phyloP scores from a whole-genome alignment of 2,797 vertebrate species.

The Eulemur mongoz region DNA sequence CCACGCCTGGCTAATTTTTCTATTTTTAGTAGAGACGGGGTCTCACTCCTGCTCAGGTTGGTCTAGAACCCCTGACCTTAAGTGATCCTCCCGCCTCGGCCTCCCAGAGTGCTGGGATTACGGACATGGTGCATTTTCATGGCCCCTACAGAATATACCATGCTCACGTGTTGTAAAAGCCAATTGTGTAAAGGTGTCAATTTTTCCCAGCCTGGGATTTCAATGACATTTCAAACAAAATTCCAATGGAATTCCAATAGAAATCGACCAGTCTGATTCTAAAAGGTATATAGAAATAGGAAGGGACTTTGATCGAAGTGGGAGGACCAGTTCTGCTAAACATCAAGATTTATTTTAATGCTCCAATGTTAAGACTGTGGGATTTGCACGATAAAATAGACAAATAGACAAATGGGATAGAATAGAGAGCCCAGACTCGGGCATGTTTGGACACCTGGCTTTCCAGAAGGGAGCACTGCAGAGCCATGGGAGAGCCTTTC shows the following conservation, averaged over 20 bases:
- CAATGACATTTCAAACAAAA: not conserved
- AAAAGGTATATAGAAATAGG: not conserved
- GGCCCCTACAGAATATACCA: not conserved
- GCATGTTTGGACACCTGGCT: rapidly evolving
- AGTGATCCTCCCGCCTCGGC: too few relatives aligned
- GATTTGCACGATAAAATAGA: not conserved
- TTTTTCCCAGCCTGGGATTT: not conserved
- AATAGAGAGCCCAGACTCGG: not conserved
- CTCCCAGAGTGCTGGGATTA: too few relatives aligned
- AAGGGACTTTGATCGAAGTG: not conserved
- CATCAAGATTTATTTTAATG: not conserved
- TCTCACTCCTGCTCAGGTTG: too few relatives aligned
- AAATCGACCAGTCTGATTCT: not conserved
- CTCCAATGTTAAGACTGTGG: not conserved
- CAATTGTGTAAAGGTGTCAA: not conserved
- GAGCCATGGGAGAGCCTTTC: not conserved
- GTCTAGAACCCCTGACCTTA: too few relatives aligned
- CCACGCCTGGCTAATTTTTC: too few relatives aligned
- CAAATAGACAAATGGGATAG: not conserved
- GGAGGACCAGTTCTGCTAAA: not conserved
- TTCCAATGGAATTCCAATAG: not conserved
- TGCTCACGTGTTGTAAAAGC: not conserved
- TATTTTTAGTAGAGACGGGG: too few relatives aligned
- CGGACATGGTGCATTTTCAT: not conserved
- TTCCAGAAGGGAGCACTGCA: not conserved